A percentile compares a stretch with the other conserved stretches of the same genome.
Evolutionary conservation across 2,888 invertebrate species (phyloP).

Genomic region (Atethmia centrago): DNA sequence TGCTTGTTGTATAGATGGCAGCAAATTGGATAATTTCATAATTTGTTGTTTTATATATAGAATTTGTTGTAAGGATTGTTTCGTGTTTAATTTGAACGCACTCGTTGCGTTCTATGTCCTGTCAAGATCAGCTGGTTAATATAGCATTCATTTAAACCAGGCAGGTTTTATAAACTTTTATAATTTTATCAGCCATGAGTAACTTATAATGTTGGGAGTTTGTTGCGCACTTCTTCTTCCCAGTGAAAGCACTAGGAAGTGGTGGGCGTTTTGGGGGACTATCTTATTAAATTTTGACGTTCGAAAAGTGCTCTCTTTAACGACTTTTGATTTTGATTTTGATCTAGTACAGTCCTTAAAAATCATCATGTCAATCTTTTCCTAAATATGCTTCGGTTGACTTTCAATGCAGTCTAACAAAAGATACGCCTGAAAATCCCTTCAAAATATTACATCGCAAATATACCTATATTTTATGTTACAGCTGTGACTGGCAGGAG

Average conservation of each 20-base stretch:
- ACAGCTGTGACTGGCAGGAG: no score
- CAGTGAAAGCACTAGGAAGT: no score
- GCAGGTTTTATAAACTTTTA: not conserved
- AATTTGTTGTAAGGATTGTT: constrained; percentile 2
- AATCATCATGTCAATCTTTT: not conserved
- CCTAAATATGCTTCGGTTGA: no score
- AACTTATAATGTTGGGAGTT: not conserved
- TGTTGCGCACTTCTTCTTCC: no score
- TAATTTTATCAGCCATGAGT: not conserved
- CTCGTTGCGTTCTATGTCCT: not conserved
- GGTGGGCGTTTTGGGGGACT: no score
- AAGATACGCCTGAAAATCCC: not conserved
- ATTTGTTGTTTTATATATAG: constrained; percentile 38
- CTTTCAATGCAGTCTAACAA: not conserved
- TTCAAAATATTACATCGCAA: not conserved
- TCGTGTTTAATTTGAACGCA: not conserved
- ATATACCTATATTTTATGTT: not conserved
- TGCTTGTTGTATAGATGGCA: constrained; percentile 28
- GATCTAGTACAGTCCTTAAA: not conserved
- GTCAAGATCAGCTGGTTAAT: not conserved
- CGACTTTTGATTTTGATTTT: not conserved
- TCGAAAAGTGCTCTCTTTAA: no score
- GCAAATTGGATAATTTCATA: constrained; percentile 33
- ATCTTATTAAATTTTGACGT: no score
- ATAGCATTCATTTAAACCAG: no score